These are phyloP conservation scores for Carabus problematicus DNA, from an alignment of 2,888 invertebrate genomes.

Conservation along the genomic window DNA sequence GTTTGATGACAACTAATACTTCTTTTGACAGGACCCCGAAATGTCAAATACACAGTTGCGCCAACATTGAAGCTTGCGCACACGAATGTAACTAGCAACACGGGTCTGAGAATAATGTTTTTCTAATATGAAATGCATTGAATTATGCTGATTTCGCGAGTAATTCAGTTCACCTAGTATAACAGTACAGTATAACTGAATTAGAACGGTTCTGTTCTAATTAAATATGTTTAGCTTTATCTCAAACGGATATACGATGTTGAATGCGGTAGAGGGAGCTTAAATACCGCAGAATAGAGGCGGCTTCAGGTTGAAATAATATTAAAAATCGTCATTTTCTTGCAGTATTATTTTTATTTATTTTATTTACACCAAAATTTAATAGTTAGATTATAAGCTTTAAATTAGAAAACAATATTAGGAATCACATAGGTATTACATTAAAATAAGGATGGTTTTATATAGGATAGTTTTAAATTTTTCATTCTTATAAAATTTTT, in stretches of 20 bases:
- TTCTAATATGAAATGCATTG: slow-evolving; percentile 8
- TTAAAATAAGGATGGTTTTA: too few species aligned
- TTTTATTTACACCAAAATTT: too few species aligned
- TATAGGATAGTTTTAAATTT: too few species aligned
- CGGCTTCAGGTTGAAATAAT: too few species aligned
- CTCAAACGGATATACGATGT: slow-evolving; percentile 1
- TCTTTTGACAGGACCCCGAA: slow-evolving; percentile 30
- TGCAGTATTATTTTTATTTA: too few species aligned
- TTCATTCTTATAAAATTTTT: too few species aligned
- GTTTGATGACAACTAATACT: slow-evolving; percentile 33
- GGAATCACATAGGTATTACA: too few species aligned
- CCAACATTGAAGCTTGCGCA: background rate
- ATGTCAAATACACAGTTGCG: slow-evolving; percentile 31
- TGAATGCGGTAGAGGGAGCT: background rate
- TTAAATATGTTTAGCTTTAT: slow-evolving; percentile 4
- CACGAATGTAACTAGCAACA: slow-evolving; percentile 16
- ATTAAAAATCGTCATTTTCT: too few species aligned
- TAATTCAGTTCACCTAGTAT: background rate
- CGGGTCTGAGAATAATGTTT: background rate
- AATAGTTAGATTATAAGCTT: too few species aligned
- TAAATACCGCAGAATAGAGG: background rate
- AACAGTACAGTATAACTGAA: background rate
- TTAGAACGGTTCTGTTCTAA: background rate
- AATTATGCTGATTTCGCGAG: background rate
- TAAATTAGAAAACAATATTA: too few species aligned